Evolutionary conservation across 2,113 vertebrate genomes (phyloP).

Genomic region (Elephantulus edwardii): DNA sequence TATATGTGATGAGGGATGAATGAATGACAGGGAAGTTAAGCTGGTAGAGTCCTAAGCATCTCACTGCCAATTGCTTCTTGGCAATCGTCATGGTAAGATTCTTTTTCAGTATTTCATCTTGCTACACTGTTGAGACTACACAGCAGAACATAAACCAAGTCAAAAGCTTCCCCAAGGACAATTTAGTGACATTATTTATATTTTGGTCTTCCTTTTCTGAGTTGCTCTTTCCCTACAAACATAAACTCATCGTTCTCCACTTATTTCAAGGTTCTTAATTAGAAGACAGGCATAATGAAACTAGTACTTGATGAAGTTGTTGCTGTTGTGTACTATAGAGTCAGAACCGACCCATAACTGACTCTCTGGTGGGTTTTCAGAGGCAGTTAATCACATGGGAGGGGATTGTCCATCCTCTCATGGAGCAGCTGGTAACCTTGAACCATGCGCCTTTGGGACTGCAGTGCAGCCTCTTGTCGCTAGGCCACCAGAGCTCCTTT

Average conservation of each 20-base stretch:
- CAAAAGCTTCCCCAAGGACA: not conserved
- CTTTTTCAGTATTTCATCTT: not conserved
- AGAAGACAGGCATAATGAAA: not conserved
- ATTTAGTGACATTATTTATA: not conserved
- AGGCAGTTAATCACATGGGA: too few relatives aligned
- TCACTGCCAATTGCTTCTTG: slow-evolving; percentile 3
- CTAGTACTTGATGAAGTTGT: not conserved
- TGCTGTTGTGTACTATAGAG: too few relatives aligned
- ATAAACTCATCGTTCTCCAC: not conserved
- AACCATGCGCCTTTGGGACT: too few relatives aligned
- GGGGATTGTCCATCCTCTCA: too few relatives aligned
- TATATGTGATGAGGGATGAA: slow-evolving; percentile 40
- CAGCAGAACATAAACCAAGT: not conserved
- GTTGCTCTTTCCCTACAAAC: not conserved
- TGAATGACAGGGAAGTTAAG: not conserved
- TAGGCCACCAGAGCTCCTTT: too few relatives aligned
- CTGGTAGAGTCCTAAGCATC: slow-evolving; percentile 11
- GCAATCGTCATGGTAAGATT: not conserved
- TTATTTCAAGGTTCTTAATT: not conserved
- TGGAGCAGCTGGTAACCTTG: too few relatives aligned
- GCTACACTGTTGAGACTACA: not conserved
- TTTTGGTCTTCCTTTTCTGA: not conserved
- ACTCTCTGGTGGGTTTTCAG: too few relatives aligned
- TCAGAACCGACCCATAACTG: too few relatives aligned
- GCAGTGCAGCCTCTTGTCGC: too few relatives aligned